Percentiles rank a stretch among this genome's conserved stretches.
phyloP scores from a whole-genome alignment of 1,140 invertebrate genomes.

The Zaprionus ghesquierei region DNA sequence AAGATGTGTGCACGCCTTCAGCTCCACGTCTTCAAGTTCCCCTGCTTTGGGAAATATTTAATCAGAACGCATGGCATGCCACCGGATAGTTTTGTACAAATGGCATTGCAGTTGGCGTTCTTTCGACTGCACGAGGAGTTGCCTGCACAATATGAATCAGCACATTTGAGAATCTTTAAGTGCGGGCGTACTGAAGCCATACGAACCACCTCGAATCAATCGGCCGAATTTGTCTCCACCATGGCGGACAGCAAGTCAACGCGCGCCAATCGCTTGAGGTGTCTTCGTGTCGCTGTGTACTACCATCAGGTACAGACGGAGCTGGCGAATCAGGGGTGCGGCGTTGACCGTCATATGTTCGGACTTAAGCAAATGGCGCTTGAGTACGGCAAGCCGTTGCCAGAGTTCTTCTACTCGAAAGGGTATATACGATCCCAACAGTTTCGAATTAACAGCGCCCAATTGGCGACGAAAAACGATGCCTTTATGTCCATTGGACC shows the following conservation, averaged over 20 bases:
- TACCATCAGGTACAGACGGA: slow-evolving; percentile 91
- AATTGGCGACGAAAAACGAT: slow-evolving; percentile 88
- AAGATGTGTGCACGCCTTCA: slow-evolving; percentile 86
- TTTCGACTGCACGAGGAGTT: slow-evolving; percentile 89
- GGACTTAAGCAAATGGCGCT: slow-evolving; percentile 92
- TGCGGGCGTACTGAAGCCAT: slow-evolving; percentile 95
- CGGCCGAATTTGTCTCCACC: slow-evolving; percentile 88
- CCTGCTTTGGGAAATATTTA: slow-evolving; percentile 90
- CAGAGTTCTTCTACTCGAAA: slow-evolving; percentile 88
- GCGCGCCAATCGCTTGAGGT: slow-evolving; percentile 26
- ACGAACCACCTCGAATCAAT: slow-evolving; percentile 91
- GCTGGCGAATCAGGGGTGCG: slow-evolving; percentile 90
- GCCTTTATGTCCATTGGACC: slow-evolving; percentile 93
- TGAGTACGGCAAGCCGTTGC: slow-evolving; percentile 88
- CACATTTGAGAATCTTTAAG: slow-evolving; percentile 90
- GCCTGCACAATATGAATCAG: slow-evolving; percentile 94
- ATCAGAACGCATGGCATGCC: slow-evolving; percentile 91
- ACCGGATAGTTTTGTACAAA: slow-evolving; percentile 96
- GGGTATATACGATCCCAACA: slow-evolving; percentile 88
- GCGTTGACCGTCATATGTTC: slow-evolving; percentile 93
- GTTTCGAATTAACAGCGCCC: slow-evolving; percentile 92
- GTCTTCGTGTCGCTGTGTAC: slow-evolving; percentile 88
- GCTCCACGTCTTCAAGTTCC: slow-evolving; percentile 88
- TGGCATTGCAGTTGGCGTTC: slow-evolving; percentile 95
- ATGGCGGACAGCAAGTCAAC: slow-evolving; percentile 85